Evolutionary conservation across 2,113 vertebrate species (phyloP).

Genomic region (Haemorhous mexicanus): DNA sequence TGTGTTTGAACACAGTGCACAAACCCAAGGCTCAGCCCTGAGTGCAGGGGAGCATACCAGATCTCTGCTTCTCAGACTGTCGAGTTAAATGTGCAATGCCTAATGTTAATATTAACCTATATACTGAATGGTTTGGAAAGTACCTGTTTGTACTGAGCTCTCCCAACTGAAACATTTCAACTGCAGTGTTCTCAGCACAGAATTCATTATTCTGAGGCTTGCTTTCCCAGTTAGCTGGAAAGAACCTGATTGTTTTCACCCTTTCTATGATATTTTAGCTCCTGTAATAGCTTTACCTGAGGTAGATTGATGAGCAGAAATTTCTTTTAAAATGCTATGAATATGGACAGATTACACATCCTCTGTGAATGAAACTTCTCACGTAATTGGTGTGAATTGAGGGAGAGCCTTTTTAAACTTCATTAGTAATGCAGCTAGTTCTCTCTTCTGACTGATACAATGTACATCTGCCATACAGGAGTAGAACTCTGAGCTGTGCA

Average conservation of each 20-base stretch:
- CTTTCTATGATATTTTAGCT: neutral
- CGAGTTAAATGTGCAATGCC: neutral
- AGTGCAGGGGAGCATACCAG: neutral
- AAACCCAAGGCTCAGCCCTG: neutral
- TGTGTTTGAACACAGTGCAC: neutral
- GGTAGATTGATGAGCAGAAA: neutral
- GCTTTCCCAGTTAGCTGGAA: constrained; percentile 20
- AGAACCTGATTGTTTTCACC: neutral
- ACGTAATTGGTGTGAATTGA: neutral
- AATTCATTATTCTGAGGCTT: neutral
- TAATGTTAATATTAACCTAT: constrained; percentile 50
- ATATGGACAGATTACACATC: neutral
- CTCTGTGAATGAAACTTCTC: neutral
- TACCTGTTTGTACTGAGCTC: neutral
- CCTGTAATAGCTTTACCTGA: constrained; percentile 5
- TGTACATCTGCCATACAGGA: neutral
- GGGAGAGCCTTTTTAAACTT: neutral
- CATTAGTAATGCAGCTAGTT: neutral
- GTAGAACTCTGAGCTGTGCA: neutral
- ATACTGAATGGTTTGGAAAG: constrained; percentile 18
- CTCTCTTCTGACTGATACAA: neutral
- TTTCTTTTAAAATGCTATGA: constrained; percentile 9
- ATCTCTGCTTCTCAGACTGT: neutral
- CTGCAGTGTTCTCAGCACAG: neutral
- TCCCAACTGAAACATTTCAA: constrained; percentile 5